Evolutionary conservation across 2,888 invertebrate genomes (phyloP).

Genomic region (Xiphydria camelus): DNA sequence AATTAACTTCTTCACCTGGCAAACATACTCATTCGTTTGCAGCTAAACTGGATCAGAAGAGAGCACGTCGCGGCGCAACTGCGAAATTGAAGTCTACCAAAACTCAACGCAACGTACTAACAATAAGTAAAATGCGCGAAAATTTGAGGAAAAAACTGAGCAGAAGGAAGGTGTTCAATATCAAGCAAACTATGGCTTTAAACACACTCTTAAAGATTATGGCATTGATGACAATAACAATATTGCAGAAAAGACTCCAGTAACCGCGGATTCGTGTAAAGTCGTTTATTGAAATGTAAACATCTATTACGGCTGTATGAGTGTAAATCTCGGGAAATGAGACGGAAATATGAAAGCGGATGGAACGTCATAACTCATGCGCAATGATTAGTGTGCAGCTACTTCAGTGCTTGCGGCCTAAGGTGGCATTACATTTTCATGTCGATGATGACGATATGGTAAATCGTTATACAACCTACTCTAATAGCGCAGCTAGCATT

Average conservation of each 20-base stretch:
- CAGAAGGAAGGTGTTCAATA: slow-evolving; percentile 15
- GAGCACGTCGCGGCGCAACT: neutral
- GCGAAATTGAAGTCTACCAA: slow-evolving; percentile 3
- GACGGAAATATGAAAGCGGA: too few relatives aligned
- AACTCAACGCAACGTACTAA: slow-evolving; percentile 4
- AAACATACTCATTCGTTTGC: slow-evolving; percentile 1
- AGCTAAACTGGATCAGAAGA: neutral
- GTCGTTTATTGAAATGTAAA: too few relatives aligned
- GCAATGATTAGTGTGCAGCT: too few relatives aligned
- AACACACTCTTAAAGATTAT: neutral
- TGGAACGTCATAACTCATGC: too few relatives aligned
- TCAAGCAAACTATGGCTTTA: slow-evolving; percentile 17
- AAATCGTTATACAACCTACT: too few relatives aligned
- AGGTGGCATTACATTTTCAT: too few relatives aligned
- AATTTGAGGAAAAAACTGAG: slow-evolving; percentile 11
- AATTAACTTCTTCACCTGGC: neutral
- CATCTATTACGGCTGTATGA: too few relatives aligned
- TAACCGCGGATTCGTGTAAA: neutral
- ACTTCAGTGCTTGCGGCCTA: too few relatives aligned
- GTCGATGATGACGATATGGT: too few relatives aligned
- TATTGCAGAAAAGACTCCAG: neutral
- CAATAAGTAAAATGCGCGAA: slow-evolving; percentile 6
- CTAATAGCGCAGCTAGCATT: too few relatives aligned
- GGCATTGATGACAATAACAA: neutral
- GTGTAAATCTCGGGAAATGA: too few relatives aligned